These are phyloP conservation scores for Acronicta leporina DNA, from an alignment of 2,888 invertebrate species.

Conservation along the genomic window DNA sequence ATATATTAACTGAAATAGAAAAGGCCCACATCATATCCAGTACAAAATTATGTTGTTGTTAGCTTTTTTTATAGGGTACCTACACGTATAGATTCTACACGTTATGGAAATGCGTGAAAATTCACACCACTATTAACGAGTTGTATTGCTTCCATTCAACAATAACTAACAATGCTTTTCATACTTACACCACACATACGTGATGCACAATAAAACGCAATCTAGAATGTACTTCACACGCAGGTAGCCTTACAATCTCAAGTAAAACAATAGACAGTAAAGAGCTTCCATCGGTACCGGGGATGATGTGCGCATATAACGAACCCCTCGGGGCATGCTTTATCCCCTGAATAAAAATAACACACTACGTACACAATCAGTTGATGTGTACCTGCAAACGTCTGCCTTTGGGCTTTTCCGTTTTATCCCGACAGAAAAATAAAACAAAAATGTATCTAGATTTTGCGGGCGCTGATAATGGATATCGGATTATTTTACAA, in stretches of 20 bases:
- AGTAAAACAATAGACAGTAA: slow-evolving; percentile 52
- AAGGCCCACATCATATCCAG: too few relatives aligned
- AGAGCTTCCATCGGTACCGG: slow-evolving; percentile 60
- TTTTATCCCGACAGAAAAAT: slow-evolving; percentile 26
- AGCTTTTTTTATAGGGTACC: too few relatives aligned
- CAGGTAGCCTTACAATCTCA: slow-evolving; percentile 44
- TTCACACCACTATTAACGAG: slow-evolving; percentile 29
- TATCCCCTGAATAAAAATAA: slow-evolving; percentile 76
- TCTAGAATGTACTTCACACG: slow-evolving; percentile 33
- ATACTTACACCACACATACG: slow-evolving; percentile 19
- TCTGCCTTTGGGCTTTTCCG: slow-evolving; percentile 31
- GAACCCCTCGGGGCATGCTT: slow-evolving; percentile 76
- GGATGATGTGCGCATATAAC: slow-evolving; percentile 72
- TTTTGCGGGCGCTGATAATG: slow-evolving; percentile 34
- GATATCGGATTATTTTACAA: slow-evolving; percentile 28
- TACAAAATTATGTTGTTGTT: too few relatives aligned
- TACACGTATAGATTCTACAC: too few relatives aligned
- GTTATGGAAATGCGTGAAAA: not conserved
- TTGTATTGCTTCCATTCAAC: slow-evolving; percentile 10
- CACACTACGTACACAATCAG: slow-evolving; percentile 53
- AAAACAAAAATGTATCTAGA: slow-evolving; percentile 37
- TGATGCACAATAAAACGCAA: slow-evolving; percentile 30
- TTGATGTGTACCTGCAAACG: slow-evolving; percentile 55
- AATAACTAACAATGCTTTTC: slow-evolving; percentile 28
- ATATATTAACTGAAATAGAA: too few relatives aligned